A percentile compares a stretch with the other conserved stretches of the same genome.
phyloP scores from a whole-genome alignment of 2,797 vertebrate genomes.

The Channa striata region DNA sequence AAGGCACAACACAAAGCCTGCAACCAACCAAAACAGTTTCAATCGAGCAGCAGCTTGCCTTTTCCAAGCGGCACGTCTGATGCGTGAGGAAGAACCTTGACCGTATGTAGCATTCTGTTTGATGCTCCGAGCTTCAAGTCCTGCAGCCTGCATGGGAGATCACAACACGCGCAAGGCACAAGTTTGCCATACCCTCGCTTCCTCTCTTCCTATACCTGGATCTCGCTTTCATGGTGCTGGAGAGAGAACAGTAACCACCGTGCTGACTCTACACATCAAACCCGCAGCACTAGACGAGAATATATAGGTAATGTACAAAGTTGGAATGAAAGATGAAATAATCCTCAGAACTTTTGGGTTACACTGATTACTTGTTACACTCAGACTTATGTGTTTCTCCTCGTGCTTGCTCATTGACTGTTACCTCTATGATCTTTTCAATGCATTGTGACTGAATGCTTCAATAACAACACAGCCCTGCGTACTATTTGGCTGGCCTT shows the following conservation, averaged over 20 bases:
- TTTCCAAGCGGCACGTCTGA: conserved; percentile 23
- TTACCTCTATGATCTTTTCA: no score
- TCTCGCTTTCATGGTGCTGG: no score
- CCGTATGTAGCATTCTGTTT: conserved; percentile 60
- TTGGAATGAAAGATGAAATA: conserved; percentile 40
- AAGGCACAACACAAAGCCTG: conserved; percentile 13
- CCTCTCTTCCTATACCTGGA: background rate
- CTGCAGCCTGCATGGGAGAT: conserved; percentile 50
- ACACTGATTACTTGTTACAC: background rate
- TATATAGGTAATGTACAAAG: background rate
- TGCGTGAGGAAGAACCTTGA: no score
- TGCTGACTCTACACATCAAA: conserved; percentile 45
- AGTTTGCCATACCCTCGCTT: background rate
- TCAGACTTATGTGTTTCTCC: no score
- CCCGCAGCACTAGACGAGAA: background rate
- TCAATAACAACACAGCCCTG: background rate
- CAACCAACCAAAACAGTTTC: conserved; percentile 29
- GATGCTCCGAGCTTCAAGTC: conserved; percentile 54
- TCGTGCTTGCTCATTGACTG: no score
- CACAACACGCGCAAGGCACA: conserved; percentile 50
- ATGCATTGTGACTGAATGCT: no score
- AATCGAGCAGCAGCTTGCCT: conserved; percentile 18
- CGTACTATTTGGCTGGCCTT: conserved; percentile 12
- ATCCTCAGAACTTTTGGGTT: conserved; percentile 25
- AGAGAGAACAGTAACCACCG: conserved; percentile 5